These are phyloP conservation scores for Xiphophorus birchmanni DNA, from an alignment of 2,797 vertebrate genomes.

Conservation along the genomic window DNA sequence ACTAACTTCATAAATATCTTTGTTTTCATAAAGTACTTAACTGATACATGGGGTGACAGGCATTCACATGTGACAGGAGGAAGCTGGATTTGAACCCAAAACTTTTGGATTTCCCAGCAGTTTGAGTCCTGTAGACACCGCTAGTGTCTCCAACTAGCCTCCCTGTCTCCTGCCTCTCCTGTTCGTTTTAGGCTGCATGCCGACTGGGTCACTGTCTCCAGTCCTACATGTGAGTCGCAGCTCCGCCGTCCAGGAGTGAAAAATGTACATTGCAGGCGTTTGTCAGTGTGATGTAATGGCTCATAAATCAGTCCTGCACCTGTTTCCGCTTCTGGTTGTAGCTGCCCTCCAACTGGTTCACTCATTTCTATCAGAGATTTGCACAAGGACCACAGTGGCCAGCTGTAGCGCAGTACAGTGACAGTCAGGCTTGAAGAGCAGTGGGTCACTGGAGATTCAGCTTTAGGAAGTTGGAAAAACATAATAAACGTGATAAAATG, in stretches of 20 bases:
- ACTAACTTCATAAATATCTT: neutral
- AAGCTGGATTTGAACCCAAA: neutral
- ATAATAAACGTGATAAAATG: neutral
- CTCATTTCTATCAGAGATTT: neutral
- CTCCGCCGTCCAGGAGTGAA: neutral
- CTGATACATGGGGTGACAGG: neutral
- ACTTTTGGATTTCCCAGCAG: neutral
- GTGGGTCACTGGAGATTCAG: neutral
- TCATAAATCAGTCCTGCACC: slow-evolving; percentile 5
- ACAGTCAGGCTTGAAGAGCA: neutral
- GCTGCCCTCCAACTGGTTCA: neutral
- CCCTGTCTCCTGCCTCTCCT: neutral
- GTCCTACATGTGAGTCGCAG: neutral
- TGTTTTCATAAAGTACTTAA: neutral
- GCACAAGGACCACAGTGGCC: neutral
- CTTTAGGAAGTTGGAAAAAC: neutral
- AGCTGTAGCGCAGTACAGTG: neutral
- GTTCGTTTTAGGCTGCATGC: neutral
- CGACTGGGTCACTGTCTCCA: neutral
- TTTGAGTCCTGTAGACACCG: neutral
- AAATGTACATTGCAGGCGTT: neutral
- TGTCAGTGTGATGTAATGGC: neutral
- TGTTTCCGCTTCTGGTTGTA: slow-evolving; percentile 2
- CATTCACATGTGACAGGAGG: neutral
- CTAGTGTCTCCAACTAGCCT: neutral